Percentiles rank a stretch among this genome's conserved stretches.
Evolutionary conservation across 2,113 vertebrate species (phyloP).

Genomic region (Diadophis punctatus): DNA sequence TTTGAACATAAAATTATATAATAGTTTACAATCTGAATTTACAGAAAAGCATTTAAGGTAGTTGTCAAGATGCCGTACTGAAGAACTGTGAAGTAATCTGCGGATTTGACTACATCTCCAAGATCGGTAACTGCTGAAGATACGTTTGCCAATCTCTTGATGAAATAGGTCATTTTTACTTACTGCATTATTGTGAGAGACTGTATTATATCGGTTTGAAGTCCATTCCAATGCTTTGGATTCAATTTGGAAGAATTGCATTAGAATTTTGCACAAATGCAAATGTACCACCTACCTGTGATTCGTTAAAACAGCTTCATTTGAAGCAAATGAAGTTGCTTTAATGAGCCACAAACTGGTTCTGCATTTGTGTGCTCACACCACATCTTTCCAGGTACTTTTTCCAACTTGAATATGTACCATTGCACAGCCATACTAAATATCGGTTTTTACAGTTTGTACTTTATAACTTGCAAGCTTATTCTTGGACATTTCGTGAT

Average conservation of each 20-base stretch:
- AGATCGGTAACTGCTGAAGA: background rate
- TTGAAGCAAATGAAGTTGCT: background rate
- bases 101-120: background rate
- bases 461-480: background rate
- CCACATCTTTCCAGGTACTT: background rate
- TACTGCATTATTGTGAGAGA: background rate
- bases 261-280: background rate
- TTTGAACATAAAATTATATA: background rate
- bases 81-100: background rate
- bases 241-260: background rate
- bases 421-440: background rate
- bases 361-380: background rate
- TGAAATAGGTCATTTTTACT: background rate
- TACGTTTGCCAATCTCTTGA: background rate
- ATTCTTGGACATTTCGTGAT: background rate
- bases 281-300: background rate
- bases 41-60: background rate
- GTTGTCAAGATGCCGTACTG: background rate
- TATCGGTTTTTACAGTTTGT: background rate
- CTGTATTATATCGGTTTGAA: background rate
- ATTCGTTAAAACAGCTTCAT: background rate
- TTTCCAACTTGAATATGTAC: background rate
- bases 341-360: background rate
- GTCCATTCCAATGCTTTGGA: background rate
- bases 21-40: background rate